Evolutionary conservation across 2,888 invertebrate species (phyloP).

Genomic region (Morpho achilles): DNA sequence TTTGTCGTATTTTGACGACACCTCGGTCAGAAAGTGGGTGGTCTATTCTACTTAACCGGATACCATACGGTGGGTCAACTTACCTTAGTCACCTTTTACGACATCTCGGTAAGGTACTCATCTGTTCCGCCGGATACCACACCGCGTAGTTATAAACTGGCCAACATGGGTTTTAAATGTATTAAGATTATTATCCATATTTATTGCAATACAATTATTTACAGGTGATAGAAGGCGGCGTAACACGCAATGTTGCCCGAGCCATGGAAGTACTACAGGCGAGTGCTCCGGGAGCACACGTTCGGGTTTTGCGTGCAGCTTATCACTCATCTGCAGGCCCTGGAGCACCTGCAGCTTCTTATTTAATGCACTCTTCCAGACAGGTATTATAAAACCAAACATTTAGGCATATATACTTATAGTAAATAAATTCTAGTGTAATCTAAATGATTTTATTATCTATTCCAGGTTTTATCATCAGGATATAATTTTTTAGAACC

Average conservation of each 20-base stretch:
- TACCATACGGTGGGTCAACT: too few relatives aligned
- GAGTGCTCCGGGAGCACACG: constrained; percentile 82
- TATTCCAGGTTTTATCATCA: constrained; percentile 66
- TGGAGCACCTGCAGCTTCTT: constrained; percentile 62
- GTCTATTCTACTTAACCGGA: too few relatives aligned
- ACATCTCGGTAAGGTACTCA: too few relatives aligned
- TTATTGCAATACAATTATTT: constrained; percentile 19
- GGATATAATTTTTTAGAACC: constrained; percentile 61
- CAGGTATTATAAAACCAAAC: constrained; percentile 42
- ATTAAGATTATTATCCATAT: too few relatives aligned
- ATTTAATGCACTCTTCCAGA: constrained; percentile 67
- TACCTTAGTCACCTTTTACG: too few relatives aligned
- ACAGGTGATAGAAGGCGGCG: constrained; percentile 69
- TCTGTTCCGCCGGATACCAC: too few relatives aligned
- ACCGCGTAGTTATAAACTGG: too few relatives aligned
- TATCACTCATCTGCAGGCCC: constrained; percentile 67
- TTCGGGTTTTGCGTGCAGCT: constrained; percentile 85
- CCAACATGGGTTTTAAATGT: too few relatives aligned
- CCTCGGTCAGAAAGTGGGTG: too few relatives aligned
- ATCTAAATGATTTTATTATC: not conserved
- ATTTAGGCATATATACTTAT: not conserved
- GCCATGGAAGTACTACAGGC: constrained; percentile 85
- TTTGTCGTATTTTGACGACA: too few relatives aligned
- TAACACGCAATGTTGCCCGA: constrained; percentile 72
- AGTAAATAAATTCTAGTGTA: not conserved